A percentile compares a stretch with the other conserved stretches of the same genome.
These are phyloP conservation scores for Chionoecetes opilio DNA, from an alignment of 1,140 invertebrate species.

Conservation along the genomic window DNA sequence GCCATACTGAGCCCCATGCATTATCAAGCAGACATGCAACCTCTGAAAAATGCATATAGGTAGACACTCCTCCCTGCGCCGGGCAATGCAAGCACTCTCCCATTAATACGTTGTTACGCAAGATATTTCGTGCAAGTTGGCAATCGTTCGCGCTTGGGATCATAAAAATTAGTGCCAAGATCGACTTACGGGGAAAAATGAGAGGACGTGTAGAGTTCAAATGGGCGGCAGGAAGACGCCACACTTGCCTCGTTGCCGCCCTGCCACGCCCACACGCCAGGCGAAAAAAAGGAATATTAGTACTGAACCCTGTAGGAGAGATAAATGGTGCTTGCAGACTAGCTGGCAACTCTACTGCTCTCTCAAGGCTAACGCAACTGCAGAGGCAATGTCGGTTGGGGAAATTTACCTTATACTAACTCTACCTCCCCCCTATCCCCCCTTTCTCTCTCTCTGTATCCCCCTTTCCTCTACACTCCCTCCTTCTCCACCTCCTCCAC, in stretches of 20 bases:
- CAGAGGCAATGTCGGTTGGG: constrained; percentile 55
- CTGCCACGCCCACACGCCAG: constrained; percentile 19
- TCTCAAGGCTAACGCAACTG: constrained; percentile 74
- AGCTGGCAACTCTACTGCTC: constrained; percentile 66
- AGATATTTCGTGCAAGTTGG: constrained; percentile 57
- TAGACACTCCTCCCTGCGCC: background rate
- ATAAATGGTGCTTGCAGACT: constrained; percentile 64
- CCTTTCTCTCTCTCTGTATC: background rate
- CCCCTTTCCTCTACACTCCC: background rate
- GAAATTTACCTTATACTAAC: constrained; percentile 71
- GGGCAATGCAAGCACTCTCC: constrained; percentile 36
- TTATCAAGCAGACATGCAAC: constrained; percentile 62
- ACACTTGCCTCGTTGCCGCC: background rate
- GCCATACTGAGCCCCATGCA: constrained; percentile 48
- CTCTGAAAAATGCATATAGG: constrained; percentile 56
- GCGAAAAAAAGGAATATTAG: constrained; percentile 45
- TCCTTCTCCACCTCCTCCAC: background rate
- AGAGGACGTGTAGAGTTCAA: background rate
- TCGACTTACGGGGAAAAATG: background rate
- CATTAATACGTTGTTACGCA: constrained; percentile 55
- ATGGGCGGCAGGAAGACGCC: background rate
- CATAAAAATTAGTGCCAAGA: constrained; percentile 67
- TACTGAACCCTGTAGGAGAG: constrained; percentile 22
- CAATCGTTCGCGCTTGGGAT: constrained; percentile 45
- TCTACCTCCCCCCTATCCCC: constrained; percentile 41